These are phyloP conservation scores for Odontomachus brunneus DNA, from an alignment of 1,140 invertebrate genomes.

Conservation along the genomic window DNA sequence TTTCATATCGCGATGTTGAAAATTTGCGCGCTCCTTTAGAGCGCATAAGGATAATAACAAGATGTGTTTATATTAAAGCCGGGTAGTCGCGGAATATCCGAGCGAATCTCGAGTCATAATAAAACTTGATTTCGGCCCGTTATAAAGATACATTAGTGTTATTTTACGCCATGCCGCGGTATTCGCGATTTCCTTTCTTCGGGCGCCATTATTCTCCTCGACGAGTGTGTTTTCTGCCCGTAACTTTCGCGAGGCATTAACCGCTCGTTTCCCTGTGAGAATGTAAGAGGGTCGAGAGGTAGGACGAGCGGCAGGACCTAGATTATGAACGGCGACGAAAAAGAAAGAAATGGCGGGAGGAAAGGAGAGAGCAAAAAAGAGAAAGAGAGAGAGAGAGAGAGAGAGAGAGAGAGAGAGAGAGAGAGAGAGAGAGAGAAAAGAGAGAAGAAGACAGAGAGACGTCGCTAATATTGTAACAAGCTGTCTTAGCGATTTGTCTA, in stretches of 20 bases:
- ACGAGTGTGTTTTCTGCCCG: conserved; percentile 67
- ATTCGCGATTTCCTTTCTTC: conserved; percentile 54
- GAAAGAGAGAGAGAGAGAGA: conserved; percentile 18
- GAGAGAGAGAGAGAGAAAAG: not conserved
- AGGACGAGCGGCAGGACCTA: conserved; percentile 1
- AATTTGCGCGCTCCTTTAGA: conserved; percentile 40
- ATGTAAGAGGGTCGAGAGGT: not conserved
- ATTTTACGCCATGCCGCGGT: conserved; percentile 57
- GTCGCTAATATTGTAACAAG: conserved; percentile 33
- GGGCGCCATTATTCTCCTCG: conserved; percentile 63
- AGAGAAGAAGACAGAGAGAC: conserved; percentile 15
- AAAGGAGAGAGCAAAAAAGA: not conserved
- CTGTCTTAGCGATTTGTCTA: not conserved
- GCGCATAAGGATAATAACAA: conserved; percentile 63
- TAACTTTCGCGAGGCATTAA: conserved; percentile 72
- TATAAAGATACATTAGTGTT: conserved; percentile 74
- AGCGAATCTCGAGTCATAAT: conserved; percentile 70
- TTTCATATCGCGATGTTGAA: conserved; percentile 8
- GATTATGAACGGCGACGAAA: conserved; percentile 8
- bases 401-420: conserved; percentile 1
- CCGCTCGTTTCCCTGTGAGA: conserved; percentile 63
- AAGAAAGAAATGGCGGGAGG: not conserved
- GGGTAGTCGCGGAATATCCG: conserved; percentile 57
- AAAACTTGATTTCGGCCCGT: conserved; percentile 71
- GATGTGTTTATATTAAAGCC: conserved; percentile 63